Base-by-base conservation (phyloP, 37 sponge, comb jelly and placozoan genomes). In the Cliona cf. orientalis region DNA sequence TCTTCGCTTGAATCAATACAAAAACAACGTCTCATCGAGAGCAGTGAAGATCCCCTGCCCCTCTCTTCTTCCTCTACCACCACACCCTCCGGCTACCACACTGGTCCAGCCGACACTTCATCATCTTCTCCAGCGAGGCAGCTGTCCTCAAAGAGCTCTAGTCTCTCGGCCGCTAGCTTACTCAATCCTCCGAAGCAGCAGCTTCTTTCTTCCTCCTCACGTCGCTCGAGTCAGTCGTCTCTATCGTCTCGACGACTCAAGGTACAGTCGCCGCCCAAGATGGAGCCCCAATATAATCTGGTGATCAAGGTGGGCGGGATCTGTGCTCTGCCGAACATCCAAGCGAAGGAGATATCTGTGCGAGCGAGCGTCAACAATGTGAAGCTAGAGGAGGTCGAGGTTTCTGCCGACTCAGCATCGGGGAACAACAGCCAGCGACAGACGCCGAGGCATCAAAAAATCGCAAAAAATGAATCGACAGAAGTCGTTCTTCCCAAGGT, bases 311-410 rank as follows among this genome's bases (percentile, higher is more conserved):
- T 76, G 55, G 68, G 53, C 28, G 60, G 46, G 0, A 39, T 71
- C 5, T 58, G 19, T 31, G 77, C 59, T 0, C 42, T 80, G 9
- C 69, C 71, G 14, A 76, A 56, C 39, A 39, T 88, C 42, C 38
- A 71, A 31, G 34, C 76, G 0, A 59, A 36, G 7, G 82, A 73
- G 28, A 85, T 90, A 6, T 23, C 69, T 2, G 53, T 66, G 21
- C 38, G 75, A 19, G 71, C 67, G 28, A 71, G 79, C 31, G 70
- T 73, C 17, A 68, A 77, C 46, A 17, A 31, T 3, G 49, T 89
- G 19, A 43, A 55, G 5, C 11, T 89, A 35, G 29, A 63, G 5
- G 84, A 89, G 64, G 1, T 58, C 6, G 36, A 58, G n/a, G n/a
- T n/a, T n/a, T n/a, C n/a, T n/a, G n/a, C n/a, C n/a, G n/a, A n/a